Conservation (phyloP, 1,140 invertebrate species). For the Lasioglossum albipes region DNA sequence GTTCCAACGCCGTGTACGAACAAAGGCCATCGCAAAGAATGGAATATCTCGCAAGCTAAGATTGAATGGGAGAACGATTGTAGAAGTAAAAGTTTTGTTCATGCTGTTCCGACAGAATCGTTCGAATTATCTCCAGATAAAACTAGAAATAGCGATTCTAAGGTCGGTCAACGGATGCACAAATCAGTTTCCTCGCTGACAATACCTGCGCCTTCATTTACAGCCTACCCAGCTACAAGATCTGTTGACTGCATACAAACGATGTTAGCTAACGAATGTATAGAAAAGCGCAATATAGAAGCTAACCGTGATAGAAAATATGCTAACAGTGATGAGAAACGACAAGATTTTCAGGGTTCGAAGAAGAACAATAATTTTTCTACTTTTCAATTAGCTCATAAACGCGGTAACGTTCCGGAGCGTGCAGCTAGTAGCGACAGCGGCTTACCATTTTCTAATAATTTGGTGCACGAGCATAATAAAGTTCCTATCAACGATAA, state of each 20-base stretch:
- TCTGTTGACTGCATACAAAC: slow-evolving; percentile 72
- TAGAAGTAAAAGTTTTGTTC: slow-evolving; percentile 43
- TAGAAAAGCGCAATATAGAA: slow-evolving; percentile 20
- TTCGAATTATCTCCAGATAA: slow-evolving; percentile 20
- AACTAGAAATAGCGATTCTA: slow-evolving; percentile 54
- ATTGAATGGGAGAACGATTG: slow-evolving; percentile 65
- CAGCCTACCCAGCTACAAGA: slow-evolving; percentile 54
- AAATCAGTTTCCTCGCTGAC: slow-evolving; percentile 45
- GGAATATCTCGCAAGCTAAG: slow-evolving; percentile 76
- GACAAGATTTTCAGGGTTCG: slow-evolving; percentile 36
- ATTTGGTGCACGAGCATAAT: slow-evolving; percentile 60
- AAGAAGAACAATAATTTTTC: slow-evolving; percentile 51
- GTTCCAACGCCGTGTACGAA: slow-evolving; percentile 78
- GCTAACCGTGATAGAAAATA: slow-evolving; percentile 44
- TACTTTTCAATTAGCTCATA: slow-evolving; percentile 58
- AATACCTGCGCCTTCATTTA: slow-evolving; percentile 32
- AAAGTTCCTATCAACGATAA: slow-evolving; percentile 67
- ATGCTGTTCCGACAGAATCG: slow-evolving; percentile 34
- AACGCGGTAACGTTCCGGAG: slow-evolving; percentile 59
- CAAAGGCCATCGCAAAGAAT: slow-evolving; percentile 79
- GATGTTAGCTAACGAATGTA: slow-evolving; percentile 61
- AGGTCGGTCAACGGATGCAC: slow-evolving; percentile 41
- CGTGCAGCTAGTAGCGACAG: slow-evolving; percentile 43
- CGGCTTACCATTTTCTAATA: slow-evolving; percentile 12
- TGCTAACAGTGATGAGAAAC: slow-evolving; percentile 40